Conservation (phyloP, 2,797 vertebrate species). For the Ctenosaura bakeri region DNA sequence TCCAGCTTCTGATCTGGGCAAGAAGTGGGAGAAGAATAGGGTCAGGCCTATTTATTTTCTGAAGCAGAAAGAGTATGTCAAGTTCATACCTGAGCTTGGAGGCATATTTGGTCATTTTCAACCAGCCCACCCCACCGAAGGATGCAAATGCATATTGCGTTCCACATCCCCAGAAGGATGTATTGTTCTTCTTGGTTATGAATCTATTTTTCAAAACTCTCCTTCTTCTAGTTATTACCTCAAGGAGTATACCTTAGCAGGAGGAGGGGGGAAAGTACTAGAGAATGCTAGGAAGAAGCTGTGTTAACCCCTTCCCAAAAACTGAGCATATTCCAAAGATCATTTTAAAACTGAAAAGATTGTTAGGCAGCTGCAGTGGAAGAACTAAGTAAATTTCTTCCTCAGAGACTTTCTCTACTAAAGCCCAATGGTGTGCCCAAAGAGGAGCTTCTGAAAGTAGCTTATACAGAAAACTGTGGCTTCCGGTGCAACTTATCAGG, state of each 20-base stretch:
- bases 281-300: background rate
- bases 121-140: background rate
- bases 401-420: background rate
- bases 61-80: background rate
- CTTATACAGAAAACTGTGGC: background rate
- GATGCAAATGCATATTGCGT: background rate
- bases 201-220: background rate
- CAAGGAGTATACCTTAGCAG: background rate
- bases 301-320: background rate
- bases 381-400: no score
- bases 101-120: background rate
- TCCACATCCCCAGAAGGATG: background rate
- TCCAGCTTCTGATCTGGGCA: background rate
- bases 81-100: background rate
- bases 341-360: background rate
- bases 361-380: background rate
- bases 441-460: background rate
- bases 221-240: background rate
- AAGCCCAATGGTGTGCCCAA: background rate
- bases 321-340: background rate
- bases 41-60: no score
- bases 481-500: background rate
- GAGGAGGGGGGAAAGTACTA: background rate
- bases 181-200: background rate
- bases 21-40: background rate